phyloP scores from a whole-genome alignment of 2,797 vertebrate genomes.

The Lepilemur ruficaudatus region DNA sequence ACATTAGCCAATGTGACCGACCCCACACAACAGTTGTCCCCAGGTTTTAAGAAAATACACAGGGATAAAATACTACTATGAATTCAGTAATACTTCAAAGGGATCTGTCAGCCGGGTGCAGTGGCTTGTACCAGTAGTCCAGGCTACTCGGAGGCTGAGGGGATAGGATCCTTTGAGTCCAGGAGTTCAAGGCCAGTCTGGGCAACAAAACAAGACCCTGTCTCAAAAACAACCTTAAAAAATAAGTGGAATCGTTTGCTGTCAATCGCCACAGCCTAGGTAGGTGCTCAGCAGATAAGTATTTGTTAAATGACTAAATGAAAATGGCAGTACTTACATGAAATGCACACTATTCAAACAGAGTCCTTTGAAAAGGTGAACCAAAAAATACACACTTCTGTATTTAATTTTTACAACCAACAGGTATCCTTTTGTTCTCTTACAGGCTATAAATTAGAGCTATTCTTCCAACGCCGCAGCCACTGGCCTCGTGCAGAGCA shows the following conservation, averaged over 20 bases:
- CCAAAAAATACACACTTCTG: neutral
- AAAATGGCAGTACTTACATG: neutral
- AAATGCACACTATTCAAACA: neutral
- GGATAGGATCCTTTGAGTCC: too few relatives aligned
- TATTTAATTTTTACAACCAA: neutral
- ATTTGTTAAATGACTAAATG: neutral
- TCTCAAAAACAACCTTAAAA: neutral
- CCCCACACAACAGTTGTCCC: too few relatives aligned
- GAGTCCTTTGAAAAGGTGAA: neutral
- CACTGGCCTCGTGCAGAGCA: fast-evolving
- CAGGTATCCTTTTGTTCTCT: neutral
- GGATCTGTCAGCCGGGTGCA: neutral
- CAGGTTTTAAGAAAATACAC: neutral
- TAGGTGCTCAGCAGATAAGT: neutral
- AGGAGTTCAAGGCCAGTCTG: too few relatives aligned
- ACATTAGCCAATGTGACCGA: neutral
- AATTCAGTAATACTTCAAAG: neutral
- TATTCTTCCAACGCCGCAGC: neutral
- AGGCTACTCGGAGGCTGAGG: too few relatives aligned
- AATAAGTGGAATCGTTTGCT: neutral
- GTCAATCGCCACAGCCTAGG: neutral
- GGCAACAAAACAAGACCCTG: too few relatives aligned
- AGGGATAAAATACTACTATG: neutral
- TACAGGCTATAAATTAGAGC: neutral
- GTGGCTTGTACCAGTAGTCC: neutral